Evolutionary conservation across 2,113 vertebrate species (phyloP).

Genomic region (Puntigrus tetrazona): DNA sequence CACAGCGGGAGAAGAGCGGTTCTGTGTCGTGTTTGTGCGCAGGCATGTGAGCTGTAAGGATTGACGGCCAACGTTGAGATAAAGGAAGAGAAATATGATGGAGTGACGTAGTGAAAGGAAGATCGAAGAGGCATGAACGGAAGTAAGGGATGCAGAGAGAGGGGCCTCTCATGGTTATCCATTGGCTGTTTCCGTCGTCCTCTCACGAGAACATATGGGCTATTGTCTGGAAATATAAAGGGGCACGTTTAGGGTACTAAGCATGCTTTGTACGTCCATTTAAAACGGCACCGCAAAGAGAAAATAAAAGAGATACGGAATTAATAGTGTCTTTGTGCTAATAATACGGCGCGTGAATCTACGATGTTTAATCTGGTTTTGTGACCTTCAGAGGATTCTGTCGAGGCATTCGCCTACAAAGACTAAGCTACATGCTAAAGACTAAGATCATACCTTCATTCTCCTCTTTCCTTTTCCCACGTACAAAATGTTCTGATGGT

Average conservation of each 20-base stretch:
- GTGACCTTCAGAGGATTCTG: background rate
- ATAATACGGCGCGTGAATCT: background rate
- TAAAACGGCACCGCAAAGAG: background rate
- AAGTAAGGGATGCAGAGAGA: slow-evolving; percentile 14
- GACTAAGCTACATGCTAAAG: no score
- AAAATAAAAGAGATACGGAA: slow-evolving; percentile 1
- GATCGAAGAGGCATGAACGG: slow-evolving; percentile 27
- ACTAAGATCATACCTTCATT: slow-evolving; percentile 1
- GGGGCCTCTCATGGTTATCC: slow-evolving; percentile 26
- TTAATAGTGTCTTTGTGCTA: background rate
- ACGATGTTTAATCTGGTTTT: background rate
- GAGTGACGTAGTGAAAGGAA: slow-evolving; percentile 40
- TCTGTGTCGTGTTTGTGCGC: background rate
- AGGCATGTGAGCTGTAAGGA: background rate
- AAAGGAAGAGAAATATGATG: slow-evolving; percentile 27
- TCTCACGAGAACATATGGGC: slow-evolving; percentile 18
- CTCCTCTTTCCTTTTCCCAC: background rate
- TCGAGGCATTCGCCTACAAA: background rate
- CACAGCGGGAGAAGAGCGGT: background rate
- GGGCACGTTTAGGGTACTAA: background rate
- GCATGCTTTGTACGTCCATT: background rate
- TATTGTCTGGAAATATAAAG: slow-evolving; percentile 35
- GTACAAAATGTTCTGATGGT: slow-evolving; percentile 6
- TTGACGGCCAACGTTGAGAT: slow-evolving; percentile 10
- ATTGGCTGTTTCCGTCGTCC: slow-evolving; percentile 34